Conservation (phyloP, 2,113 vertebrate genomes). For the Protobothrops mucrosquamatus region DNA sequence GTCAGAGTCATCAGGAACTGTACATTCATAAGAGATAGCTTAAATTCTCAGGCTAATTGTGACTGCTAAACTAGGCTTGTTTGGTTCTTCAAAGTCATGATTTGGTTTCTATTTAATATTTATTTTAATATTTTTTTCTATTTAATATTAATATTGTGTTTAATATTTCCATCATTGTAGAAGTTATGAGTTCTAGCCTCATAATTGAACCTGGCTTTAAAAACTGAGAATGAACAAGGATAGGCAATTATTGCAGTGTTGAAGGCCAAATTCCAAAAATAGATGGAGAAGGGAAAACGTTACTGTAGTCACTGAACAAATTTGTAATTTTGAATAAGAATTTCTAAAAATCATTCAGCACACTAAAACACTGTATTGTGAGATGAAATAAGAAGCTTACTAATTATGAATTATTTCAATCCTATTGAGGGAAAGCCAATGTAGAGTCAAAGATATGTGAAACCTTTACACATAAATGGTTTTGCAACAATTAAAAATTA, state of each 20-base stretch:
- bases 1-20: not conserved
- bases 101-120: not conserved
- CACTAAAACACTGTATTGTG: not conserved
- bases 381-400: not conserved
- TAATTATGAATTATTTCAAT: not conserved
- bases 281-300: not conserved
- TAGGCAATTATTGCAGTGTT: not conserved
- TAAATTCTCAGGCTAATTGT: not conserved
- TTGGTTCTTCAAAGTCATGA: not conserved
- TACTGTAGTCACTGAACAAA: not conserved
- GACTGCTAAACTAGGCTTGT: not conserved
- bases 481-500: too few relatives aligned
- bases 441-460: too few relatives aligned
- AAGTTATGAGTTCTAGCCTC: not conserved
- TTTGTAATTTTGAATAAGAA: not conserved
- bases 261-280: not conserved
- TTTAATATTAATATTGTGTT: not conserved
- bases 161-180: not conserved
- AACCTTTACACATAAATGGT: too few relatives aligned
- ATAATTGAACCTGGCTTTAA: not conserved
- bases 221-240: not conserved
- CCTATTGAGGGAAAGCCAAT: not conserved
- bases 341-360: too few relatives aligned
- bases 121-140: not conserved
- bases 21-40: not conserved